Evolutionary conservation across 2,888 invertebrate species (phyloP).

Genomic region (Leptinotarsa juncta): DNA sequence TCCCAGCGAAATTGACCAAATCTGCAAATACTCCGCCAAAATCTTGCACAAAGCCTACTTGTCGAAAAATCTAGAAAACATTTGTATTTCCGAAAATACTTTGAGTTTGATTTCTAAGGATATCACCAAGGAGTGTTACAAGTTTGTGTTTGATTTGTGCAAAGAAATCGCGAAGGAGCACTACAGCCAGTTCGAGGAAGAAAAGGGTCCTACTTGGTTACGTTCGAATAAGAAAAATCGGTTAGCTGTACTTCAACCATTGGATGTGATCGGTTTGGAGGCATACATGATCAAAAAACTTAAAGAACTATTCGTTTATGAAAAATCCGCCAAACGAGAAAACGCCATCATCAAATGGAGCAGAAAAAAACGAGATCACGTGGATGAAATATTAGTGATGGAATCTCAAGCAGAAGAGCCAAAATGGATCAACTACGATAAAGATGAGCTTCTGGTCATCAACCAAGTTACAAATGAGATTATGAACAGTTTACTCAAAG

Average conservation of each 20-base stretch:
- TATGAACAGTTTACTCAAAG: conserved; percentile 68
- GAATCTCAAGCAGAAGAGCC: conserved; percentile 79
- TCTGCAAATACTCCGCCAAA: conserved; percentile 66
- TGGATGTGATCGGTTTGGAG: conserved; percentile 66
- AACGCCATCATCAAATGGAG: conserved; percentile 73
- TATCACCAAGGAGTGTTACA: conserved; percentile 68
- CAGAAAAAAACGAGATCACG: conserved; percentile 75
- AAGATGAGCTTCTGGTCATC: conserved; percentile 77
- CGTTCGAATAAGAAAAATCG: conserved; percentile 60
- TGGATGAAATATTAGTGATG: conserved; percentile 77
- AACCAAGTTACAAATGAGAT: conserved; percentile 72
- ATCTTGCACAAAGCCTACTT: conserved; percentile 66
- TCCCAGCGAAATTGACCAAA: conserved; percentile 66
- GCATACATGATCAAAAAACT: conserved; percentile 68
- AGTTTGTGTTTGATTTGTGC: conserved; percentile 73
- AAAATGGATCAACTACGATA: conserved; percentile 80
- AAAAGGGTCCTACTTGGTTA: conserved; percentile 69
- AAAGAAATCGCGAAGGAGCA: conserved; percentile 71
- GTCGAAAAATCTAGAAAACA: conserved; percentile 56
- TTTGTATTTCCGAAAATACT: conserved; percentile 58
- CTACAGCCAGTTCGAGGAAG: conserved; percentile 65
- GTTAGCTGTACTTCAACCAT: conserved; percentile 65
- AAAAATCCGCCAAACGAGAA: conserved; percentile 68
- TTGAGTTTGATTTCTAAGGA: conserved; percentile 54
- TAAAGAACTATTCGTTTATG: conserved; percentile 69